These are phyloP conservation scores for Chaitophorus viminalis DNA, from an alignment of 2,888 invertebrate species.

Conservation along the genomic window DNA sequence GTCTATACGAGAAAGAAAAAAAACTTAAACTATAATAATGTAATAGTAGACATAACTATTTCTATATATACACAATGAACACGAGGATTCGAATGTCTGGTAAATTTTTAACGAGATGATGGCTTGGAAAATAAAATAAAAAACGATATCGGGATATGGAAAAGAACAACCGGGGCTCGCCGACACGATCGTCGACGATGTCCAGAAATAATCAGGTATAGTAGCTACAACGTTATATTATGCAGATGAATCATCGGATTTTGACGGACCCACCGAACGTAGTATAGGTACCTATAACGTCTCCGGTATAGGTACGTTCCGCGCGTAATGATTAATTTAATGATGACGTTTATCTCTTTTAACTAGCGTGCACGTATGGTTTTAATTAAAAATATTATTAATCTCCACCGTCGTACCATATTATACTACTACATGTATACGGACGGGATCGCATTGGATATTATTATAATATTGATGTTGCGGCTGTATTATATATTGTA, in stretches of 20 bases:
- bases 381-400: slow-evolving; percentile 47
- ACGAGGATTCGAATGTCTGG: slow-evolving; percentile 10
- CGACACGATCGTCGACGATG: not conserved
- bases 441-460: not conserved
- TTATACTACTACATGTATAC: too few species aligned
- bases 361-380: not conserved
- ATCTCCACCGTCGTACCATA: not conserved
- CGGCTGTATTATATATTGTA: not conserved
- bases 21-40: too few species aligned
- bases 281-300: too few species aligned
- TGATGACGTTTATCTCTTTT: not conserved
- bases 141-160: not conserved
- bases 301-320: not conserved
- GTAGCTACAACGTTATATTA: not conserved
- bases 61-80: too few species aligned
- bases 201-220: slow-evolving; percentile 19
- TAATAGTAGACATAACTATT: too few species aligned
- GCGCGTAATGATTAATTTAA: slow-evolving; percentile 25
- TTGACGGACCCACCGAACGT: not conserved
- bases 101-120: slow-evolving; percentile 37
- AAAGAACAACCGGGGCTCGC: not conserved
- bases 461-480: not conserved
- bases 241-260: slow-evolving; percentile 40
- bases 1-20: not conserved
- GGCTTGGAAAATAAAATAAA: not conserved